Evolutionary conservation across 1,140 invertebrate species (phyloP).

Genomic region (Drosophila ambigua): DNA sequence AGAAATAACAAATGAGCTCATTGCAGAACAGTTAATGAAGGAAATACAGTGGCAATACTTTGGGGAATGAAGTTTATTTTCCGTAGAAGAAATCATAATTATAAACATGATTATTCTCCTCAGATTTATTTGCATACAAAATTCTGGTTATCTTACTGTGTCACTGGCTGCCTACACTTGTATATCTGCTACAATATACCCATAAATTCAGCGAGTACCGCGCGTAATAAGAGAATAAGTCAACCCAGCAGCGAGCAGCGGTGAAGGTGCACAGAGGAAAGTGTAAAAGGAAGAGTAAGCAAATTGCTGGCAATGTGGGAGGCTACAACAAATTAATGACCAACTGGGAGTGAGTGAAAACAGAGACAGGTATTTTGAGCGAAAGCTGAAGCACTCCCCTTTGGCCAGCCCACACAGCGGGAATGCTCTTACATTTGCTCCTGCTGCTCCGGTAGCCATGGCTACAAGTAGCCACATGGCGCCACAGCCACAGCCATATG

Average conservation of each 20-base stretch:
- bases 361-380: not conserved
- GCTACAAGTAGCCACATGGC: conserved; percentile 22
- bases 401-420: not conserved
- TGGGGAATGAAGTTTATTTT: no score
- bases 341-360: not conserved
- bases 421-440: not conserved
- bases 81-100: no score
- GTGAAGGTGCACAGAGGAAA: conserved; percentile 3
- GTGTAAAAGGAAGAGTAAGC: conserved; percentile 3
- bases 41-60: no score
- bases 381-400: conserved; percentile 12
- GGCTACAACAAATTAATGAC: conserved; percentile 29
- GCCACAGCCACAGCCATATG: conserved; percentile 26
- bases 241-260: not conserved
- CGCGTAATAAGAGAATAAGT: not conserved
- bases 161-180: not conserved
- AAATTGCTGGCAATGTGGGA: conserved; percentile 23
- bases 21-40: no score
- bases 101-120: no score
- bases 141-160: no score
- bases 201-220: no score
- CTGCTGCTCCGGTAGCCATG: not conserved
- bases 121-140: no score
- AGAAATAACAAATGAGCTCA: no score
- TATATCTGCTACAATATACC: not conserved